Evolutionary conservation across 1,140 invertebrate species (phyloP).

Genomic region (Atta texana): DNA sequence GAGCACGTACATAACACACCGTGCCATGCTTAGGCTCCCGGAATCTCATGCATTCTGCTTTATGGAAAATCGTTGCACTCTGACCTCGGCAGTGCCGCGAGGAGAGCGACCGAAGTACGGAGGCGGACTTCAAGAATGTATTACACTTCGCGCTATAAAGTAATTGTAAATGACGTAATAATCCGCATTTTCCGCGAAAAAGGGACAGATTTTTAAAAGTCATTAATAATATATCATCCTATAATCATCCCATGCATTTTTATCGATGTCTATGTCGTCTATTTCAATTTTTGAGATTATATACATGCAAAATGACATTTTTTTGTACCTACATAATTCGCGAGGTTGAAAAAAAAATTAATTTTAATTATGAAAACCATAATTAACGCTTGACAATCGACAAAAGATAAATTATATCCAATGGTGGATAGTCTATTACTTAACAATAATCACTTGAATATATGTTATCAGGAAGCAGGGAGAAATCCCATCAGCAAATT

Average conservation of each 20-base stretch:
- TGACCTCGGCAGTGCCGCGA: constrained; percentile 51
- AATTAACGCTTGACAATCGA: constrained; percentile 67
- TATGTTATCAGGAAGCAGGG: background rate
- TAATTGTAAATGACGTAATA: constrained; percentile 13
- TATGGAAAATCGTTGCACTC: constrained; percentile 68
- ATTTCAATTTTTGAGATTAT: background rate
- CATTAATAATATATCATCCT: too few species aligned
- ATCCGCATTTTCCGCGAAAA: background rate
- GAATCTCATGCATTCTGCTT: constrained; percentile 55
- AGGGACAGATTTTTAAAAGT: background rate
- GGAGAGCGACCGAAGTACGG: constrained; percentile 22
- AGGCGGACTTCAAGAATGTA: constrained; percentile 25
- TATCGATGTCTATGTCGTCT: background rate
- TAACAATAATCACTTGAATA: background rate
- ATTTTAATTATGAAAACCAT: constrained; percentile 62
- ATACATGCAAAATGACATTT: background rate
- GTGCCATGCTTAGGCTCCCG: constrained; percentile 39
- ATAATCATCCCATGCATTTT: background rate
- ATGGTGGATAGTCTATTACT: background rate
- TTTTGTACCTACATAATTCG: background rate
- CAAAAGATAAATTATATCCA: constrained; percentile 45
- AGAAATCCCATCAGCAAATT: constrained; percentile 23
- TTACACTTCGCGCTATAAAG: background rate
- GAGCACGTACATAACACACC: background rate
- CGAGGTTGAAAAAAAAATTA: background rate